Evolutionary conservation across 2,113 vertebrate species (phyloP), one percentile per base, ranked within the genome.

Genomic region (Python bivittatus): DNA sequence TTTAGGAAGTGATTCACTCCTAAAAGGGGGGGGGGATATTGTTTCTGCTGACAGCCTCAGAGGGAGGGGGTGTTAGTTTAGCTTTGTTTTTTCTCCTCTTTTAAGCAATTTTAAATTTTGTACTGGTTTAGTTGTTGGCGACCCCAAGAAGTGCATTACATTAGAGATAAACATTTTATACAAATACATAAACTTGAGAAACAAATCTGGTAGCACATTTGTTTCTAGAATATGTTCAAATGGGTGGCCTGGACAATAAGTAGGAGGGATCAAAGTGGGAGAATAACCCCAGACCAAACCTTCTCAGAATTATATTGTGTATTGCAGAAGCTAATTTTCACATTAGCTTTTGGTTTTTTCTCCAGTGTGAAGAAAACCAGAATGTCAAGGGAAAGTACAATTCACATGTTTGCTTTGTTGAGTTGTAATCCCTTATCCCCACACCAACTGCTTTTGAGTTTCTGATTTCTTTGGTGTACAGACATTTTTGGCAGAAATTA

Each of bases 321-420:
- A 79, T 93, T 92, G 64, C 93, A 94, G 64, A 33, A 93, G 84
- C 91, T 93, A 38, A 93, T 92, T 91, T 83, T 38, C 33, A 57
- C 91, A 86, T 95, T 22, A 93, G 42, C 23, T 90, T 3, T 25
- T 22, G 79, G 1, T 60, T 92, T 4, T 84, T 88, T 93, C 6
- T 79, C n/a, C 86, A 89, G n/a, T 11, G 90, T 88, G 85, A 91
- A 29, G 90, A 88, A 91, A 93, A 90, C 88, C n/a, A 88, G 22
- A 48, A 29, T 64, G 4, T 64, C 44, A 89, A 44, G 0, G 8
- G 27, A 84, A 79, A 58, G 48, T 90, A 54, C 10, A 33, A 22
- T 83, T 29, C 13, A 29, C 25, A 33, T 58, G 17, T 84, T 84
- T 90, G 52, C 29, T 95, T 93, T 92, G 7, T 91, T 79, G 84